These are phyloP conservation scores for Suncus etruscus DNA, from an alignment of 2,113 vertebrate genomes.

Conservation along the genomic window DNA sequence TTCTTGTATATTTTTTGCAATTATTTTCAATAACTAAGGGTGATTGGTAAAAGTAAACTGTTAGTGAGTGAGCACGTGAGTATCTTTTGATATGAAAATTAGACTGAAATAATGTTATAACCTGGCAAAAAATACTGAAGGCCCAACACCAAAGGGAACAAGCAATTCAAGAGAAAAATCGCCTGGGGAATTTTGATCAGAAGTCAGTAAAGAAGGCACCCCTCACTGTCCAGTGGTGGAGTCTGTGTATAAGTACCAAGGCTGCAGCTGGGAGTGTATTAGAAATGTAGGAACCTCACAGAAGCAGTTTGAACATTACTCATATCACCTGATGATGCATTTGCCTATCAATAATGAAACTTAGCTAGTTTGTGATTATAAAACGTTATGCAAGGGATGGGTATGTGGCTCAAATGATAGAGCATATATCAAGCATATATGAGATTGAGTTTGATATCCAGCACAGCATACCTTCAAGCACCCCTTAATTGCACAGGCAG, in stretches of 20 bases:
- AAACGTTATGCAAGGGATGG: too few relatives aligned
- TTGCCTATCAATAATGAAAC: not conserved
- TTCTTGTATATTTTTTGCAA: not conserved
- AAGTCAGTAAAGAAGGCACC: not conserved
- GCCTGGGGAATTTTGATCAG: not conserved
- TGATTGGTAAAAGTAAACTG: conserved; percentile 10
- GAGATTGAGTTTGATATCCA: too few relatives aligned
- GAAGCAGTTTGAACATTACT: not conserved
- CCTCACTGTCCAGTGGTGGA: not conserved
- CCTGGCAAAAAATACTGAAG: not conserved
- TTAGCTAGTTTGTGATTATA: not conserved
- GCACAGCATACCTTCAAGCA: too few relatives aligned
- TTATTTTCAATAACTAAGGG: conserved; percentile 26
- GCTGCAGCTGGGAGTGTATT: not conserved
- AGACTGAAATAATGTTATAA: not conserved
- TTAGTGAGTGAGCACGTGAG: not conserved
- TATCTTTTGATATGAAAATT: conserved; percentile 11
- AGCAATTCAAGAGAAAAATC: not conserved
- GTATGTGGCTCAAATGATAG: too few relatives aligned
- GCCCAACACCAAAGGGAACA: not conserved
- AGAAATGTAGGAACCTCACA: not conserved
- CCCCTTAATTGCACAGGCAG: too few relatives aligned
- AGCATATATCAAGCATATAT: too few relatives aligned
- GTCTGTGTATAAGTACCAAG: too few relatives aligned
- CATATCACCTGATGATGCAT: not conserved